Percentiles rank a stretch among this genome's conserved stretches.
Conservation (phyloP, 2,113 vertebrate species). For the Pteronura brasiliensis region DNA sequence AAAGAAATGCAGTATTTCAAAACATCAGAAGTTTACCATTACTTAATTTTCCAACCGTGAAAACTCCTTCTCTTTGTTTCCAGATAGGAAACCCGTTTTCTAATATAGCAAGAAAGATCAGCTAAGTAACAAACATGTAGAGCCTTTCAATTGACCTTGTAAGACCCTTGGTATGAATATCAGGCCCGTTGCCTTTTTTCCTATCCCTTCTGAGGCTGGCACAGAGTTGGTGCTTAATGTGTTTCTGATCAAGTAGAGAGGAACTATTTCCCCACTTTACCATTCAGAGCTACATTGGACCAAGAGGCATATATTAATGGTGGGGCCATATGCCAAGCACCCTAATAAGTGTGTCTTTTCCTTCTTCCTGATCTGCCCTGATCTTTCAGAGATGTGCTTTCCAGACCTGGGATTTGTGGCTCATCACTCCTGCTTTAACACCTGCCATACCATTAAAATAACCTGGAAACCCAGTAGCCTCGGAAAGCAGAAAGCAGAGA, state of each 20-base stretch:
- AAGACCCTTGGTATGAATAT: neutral
- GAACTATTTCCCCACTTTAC: neutral
- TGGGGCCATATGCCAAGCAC: neutral
- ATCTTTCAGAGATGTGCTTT: neutral
- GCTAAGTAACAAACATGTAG: neutral
- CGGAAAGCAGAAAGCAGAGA: neutral
- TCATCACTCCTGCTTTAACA: neutral
- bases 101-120: neutral
- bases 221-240: neutral
- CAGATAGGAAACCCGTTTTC: neutral
- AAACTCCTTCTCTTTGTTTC: neutral
- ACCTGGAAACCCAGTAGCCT: neutral
- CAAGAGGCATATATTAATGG: neutral
- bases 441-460: neutral
- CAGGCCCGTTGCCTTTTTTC: neutral
- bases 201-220: neutral
- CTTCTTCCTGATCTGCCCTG: neutral
- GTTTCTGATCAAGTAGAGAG: neutral
- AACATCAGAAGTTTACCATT: neutral
- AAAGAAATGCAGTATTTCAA: neutral
- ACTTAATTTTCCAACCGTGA: neutral
- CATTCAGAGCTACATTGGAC: neutral
- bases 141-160: neutral
- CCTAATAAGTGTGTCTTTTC: neutral
- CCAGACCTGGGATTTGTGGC: neutral